Evolutionary conservation across 2,797 vertebrate species (phyloP), one percentile per base, ranked within the genome.

Genomic region (Gambusia yucatana): DNA sequence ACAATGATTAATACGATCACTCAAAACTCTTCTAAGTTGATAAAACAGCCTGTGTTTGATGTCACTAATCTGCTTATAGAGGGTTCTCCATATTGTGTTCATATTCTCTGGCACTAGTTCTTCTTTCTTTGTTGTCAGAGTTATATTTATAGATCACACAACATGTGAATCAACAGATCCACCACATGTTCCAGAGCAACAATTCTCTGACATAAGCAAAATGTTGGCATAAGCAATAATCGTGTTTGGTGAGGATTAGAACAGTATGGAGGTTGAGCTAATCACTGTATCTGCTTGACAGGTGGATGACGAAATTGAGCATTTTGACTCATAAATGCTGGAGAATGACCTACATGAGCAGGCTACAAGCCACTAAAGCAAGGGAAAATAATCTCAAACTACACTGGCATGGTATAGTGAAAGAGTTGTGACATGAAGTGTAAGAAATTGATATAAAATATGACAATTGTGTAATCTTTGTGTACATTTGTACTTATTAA

Each of bases 261-360:
- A 81, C 87, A 59, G 76, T 47, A 84, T 22, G 78, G 88, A 86
- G 87, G 86, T 87, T 88, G 82, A 87, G 89, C 77, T 87, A 86
- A 93, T 92, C 84, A 46, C 85, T 86, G 85, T 82, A 79, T 91
- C 81, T 82, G 78, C 86, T 84, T 92, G 88, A 93, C 88, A 91
- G 90, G 88, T 87, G 85, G 82, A 90, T 92, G 87, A 39, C 33
- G 67, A 74, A 44, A 82, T 46, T 73, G 83, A 80, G 85, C 81
- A 82, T 82, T 91, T 48, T 90, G 86, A 92, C 87, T 84, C 81
- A 80, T 79, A 72, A 82, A 74, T 73, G 67, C 39, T 5, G 75
- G 50, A 20, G 77, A 87, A 88, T 86, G 81, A 87, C 83, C 80
- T 79, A 81, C 77, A 86, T 2, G 75, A 17, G 67, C 73, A 3